Percentiles rank a stretch among this genome's conserved stretches.
Conservation (phyloP, 2,888 invertebrate genomes). For the Phortica okadai region DNA sequence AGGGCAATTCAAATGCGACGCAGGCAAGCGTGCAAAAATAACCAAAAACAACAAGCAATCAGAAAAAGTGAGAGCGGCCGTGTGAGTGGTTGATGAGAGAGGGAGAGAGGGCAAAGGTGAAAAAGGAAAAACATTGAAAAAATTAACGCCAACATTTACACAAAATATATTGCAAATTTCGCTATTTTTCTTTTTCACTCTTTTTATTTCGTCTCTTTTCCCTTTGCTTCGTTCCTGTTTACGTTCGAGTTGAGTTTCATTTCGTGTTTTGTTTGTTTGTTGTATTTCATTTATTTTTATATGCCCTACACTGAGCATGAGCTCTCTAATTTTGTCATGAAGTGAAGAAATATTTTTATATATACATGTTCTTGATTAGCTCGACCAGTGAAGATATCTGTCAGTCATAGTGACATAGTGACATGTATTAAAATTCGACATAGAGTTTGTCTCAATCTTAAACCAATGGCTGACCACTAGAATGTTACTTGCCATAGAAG, state of each 20-base stretch:
- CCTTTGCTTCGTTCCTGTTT: not conserved
- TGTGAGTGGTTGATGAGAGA: not conserved
- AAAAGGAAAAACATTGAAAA: too few species aligned
- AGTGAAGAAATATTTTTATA: too few species aligned
- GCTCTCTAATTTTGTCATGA: too few species aligned
- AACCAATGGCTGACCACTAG: too few species aligned
- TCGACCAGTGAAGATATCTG: too few species aligned
- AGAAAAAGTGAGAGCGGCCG: not conserved
- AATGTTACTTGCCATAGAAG: too few species aligned
- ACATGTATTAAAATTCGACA: too few species aligned
- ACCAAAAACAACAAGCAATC: not conserved
- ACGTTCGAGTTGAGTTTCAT: not conserved
- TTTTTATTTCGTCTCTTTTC: conserved; percentile 7
- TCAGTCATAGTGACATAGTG: too few species aligned
- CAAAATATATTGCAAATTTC: conserved; percentile 10
- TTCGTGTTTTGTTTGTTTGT: not conserved
- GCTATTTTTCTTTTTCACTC: conserved; percentile 18
- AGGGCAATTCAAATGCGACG: conserved; percentile 11
- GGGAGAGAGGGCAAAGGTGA: too few species aligned
- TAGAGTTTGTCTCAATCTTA: too few species aligned
- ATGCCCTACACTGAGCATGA: too few species aligned
- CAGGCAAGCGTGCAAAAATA: not conserved
- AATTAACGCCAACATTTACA: conserved; percentile 21
- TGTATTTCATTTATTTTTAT: not conserved
- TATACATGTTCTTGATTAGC: too few species aligned